A percentile compares a stretch with the other conserved stretches of the same genome.
phyloP scores from a whole-genome alignment of 2,888 invertebrate species.

The Carabus problematicus region DNA sequence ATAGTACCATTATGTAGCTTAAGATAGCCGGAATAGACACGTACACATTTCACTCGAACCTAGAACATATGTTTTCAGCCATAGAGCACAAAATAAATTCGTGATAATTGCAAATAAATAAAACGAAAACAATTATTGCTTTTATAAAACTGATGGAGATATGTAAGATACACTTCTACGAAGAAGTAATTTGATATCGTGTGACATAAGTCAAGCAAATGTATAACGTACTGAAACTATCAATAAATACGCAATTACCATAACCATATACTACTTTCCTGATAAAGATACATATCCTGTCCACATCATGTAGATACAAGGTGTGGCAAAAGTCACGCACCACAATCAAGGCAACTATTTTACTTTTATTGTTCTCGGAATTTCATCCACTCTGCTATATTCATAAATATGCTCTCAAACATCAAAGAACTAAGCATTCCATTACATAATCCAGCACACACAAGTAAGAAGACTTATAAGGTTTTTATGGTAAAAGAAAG shows the following conservation, averaged over 20 bases:
- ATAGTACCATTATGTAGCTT: no score
- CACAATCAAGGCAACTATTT: no score
- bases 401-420: not conserved
- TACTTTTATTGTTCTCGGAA: not conserved
- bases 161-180: not conserved
- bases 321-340: not conserved
- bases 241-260: constrained; percentile 33
- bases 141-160: no score
- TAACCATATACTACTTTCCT: constrained; percentile 30
- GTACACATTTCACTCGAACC: no score
- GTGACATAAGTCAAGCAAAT: constrained; percentile 30
- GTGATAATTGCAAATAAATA: no score
- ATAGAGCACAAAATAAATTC: no score
- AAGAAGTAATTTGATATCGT: constrained; percentile 27
- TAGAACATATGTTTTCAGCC: no score
- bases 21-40: no score
- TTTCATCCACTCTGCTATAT: not conserved
- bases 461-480: not conserved
- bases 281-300: constrained; percentile 11
- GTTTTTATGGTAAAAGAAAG: not conserved
- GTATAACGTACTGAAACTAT: constrained; percentile 23
- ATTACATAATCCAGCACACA: not conserved
- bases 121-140: no score
- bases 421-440: not conserved
- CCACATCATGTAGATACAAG: not conserved